A percentile compares a stretch with the other conserved stretches of the same genome.
phyloP scores from a whole-genome alignment of 2,888 invertebrate genomes.

The Caenorhabditis panamensis region DNA sequence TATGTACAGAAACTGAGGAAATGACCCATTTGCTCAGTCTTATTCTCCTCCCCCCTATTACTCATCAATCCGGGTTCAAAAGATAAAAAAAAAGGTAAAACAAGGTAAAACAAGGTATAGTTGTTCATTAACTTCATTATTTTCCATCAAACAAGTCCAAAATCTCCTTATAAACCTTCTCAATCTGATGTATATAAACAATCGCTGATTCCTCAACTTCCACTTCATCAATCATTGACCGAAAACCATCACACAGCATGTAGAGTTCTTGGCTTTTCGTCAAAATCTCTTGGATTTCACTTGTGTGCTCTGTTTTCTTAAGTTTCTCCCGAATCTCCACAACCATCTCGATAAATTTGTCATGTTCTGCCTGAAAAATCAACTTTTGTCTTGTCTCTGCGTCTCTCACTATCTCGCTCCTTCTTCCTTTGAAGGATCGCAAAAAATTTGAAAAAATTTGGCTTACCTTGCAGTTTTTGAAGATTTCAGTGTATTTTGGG shows the following conservation, averaged over 20 bases:
- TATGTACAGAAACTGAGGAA: too few relatives aligned
- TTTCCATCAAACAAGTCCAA: background rate
- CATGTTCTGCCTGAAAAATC: background rate
- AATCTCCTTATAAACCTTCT: background rate
- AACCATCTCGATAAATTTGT: background rate
- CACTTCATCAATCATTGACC: background rate
- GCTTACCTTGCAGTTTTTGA: background rate
- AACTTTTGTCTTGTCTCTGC: too few relatives aligned
- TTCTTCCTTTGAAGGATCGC: too few relatives aligned
- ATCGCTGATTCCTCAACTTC: conserved; percentile 9
- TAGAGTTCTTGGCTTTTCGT: background rate
- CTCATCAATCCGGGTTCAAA: too few relatives aligned
- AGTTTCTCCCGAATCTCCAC: background rate
- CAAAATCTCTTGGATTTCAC: background rate
- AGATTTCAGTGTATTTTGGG: background rate
- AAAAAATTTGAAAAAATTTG: background rate
- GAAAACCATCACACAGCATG: background rate
- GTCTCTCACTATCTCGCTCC: too few relatives aligned
- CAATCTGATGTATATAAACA: background rate
- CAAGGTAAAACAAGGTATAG: too few relatives aligned
- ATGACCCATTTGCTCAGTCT: too few relatives aligned
- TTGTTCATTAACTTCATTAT: background rate
- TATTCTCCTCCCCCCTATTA: too few relatives aligned
- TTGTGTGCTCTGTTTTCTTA: background rate
- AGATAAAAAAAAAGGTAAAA: too few relatives aligned